Evolutionary conservation across 2,888 invertebrate genomes (phyloP), one percentile per base, ranked within the genome.

Genomic region (Apamea anceps): DNA sequence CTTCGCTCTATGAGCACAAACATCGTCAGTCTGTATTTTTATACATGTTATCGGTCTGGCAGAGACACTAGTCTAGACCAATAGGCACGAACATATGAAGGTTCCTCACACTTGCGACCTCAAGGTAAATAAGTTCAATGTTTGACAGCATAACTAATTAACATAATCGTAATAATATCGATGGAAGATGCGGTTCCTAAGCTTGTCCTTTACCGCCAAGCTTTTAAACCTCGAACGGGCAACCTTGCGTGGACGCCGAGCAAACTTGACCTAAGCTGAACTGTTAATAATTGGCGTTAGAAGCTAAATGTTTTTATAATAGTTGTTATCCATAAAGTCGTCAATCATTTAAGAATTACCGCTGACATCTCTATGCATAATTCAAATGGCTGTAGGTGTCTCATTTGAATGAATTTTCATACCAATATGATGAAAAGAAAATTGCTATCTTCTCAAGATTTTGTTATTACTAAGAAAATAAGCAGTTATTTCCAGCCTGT

Each of bases 251-350:
- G 42, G 62, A 80, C 67, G 76, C 85, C 89, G 88, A 91, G 89
- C 85, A 91, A 90, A 92, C 93, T 93, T 94, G 93, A 94, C 92
- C 92, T 88, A 87, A n/a, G 67, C 85, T 80, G 85, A 88, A 86
- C 84, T 82, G 54, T 85, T 72, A 84, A 81, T 87, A 84, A 88
- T 89, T 87, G 84, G 80, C 81, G 85, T 86, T 87, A 81, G 75
- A 75, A 68, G 77, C 65, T 83, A 82, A 88, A 90, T 87, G 83
- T 72, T 79, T 88, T 83, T 87, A 78, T 85, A 86, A 85, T 85
- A 80, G 72, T 28, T 25, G 32, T 80, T 70, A 54, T 75, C 68
- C 78, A 77, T 71, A 71, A 54, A 84, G 65, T 80, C 81, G 68
- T 86, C 75, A 76, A 81, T 89, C 79, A 88, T 57, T 63, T 48